These are phyloP conservation scores for Lepidocolaptes lacrymiger DNA, from an alignment of 2,797 vertebrate species.

Conservation along the genomic window DNA sequence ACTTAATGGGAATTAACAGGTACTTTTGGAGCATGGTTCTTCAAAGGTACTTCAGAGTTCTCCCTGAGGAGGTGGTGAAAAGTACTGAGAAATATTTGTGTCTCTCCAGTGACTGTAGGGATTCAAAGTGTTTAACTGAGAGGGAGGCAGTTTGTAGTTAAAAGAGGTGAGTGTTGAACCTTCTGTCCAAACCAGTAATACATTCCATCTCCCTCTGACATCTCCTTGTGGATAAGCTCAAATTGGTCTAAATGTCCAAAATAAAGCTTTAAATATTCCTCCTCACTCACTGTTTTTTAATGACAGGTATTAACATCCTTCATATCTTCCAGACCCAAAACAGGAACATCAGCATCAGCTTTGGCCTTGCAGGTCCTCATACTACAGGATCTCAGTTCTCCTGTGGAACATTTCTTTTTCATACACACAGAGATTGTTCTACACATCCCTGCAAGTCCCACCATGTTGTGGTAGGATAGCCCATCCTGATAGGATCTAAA, in stretches of 20 bases:
- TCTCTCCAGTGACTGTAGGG: not conserved
- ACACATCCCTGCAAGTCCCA: not conserved
- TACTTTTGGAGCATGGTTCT: not conserved
- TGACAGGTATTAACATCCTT: accelerated
- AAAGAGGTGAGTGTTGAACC: not conserved
- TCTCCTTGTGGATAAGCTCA: not conserved
- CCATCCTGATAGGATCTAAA: too few relatives aligned
- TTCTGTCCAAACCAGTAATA: not conserved
- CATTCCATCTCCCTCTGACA: not conserved
- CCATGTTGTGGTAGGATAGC: too few relatives aligned
- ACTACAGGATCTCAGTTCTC: not conserved
- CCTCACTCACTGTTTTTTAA: not conserved
- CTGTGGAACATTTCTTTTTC: not conserved
- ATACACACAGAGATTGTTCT: accelerated
- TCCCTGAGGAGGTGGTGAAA: not conserved
- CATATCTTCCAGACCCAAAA: not conserved
- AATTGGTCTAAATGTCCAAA: not conserved
- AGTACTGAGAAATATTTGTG: not conserved
- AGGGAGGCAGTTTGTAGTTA: not conserved
- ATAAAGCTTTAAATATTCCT: not conserved
- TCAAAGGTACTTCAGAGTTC: accelerated
- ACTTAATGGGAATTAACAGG: not conserved
- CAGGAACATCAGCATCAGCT: not conserved
- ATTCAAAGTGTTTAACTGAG: not conserved
- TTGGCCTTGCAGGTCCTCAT: not conserved